These are phyloP conservation scores for Exaiptasia diaphana DNA, from an alignment of 64 coral and sea anemone species.

Conservation along the genomic window DNA sequence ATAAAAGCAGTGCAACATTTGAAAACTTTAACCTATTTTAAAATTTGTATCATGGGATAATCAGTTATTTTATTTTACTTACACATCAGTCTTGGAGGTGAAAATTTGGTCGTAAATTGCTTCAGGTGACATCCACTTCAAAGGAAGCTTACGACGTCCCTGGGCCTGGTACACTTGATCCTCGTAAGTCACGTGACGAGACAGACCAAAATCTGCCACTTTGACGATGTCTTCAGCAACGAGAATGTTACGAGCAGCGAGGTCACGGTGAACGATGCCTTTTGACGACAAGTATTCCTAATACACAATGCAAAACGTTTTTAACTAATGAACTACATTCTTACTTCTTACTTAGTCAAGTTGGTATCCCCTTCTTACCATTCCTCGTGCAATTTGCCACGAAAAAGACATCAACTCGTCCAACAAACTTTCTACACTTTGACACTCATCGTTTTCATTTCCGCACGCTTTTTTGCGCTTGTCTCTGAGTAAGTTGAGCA, in stretches of 20 bases:
- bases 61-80: neutral
- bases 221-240: neutral
- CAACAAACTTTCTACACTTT: neutral
- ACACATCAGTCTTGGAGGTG: conserved; percentile 47
- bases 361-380: no score
- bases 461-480: neutral
- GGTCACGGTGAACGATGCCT: conserved; percentile 3
- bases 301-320: neutral
- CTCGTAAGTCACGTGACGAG: neutral
- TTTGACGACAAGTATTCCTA: conserved; percentile 10
- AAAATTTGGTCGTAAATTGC: conserved; percentile 22
- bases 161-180: neutral
- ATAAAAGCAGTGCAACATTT: neutral
- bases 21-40: no score
- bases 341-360: no score
- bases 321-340: no score
- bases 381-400: conserved; percentile 13
- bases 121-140: conserved; percentile 28
- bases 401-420: neutral
- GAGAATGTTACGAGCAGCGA: conserved; percentile 5
- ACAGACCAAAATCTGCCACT: conserved; percentile 14
- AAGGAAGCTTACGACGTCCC: neutral
- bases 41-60: no score
- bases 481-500: conserved; percentile 57
- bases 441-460: neutral